These are phyloP conservation scores for Glossophaga mutica DNA, from an alignment of 2,797 vertebrate genomes.

Conservation along the genomic window DNA sequence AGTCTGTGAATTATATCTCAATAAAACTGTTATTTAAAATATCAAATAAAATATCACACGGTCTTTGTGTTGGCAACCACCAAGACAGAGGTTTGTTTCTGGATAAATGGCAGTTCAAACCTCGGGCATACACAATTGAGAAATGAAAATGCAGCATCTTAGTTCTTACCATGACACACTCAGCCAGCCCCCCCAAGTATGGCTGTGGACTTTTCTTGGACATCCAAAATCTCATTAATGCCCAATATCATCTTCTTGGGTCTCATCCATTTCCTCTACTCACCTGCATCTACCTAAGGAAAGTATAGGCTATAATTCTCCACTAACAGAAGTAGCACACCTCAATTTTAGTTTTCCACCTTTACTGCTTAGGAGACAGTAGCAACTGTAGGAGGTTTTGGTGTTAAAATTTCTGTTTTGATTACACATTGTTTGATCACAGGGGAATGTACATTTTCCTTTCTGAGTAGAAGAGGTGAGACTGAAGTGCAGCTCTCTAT, in stretches of 20 bases:
- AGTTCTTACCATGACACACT: background rate
- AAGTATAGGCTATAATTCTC: background rate
- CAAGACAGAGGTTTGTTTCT: background rate
- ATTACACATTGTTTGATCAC: background rate
- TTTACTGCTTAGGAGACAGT: background rate
- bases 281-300: background rate
- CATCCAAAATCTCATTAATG: background rate
- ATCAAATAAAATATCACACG: background rate
- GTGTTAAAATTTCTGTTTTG: background rate
- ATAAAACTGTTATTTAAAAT: background rate
- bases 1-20: background rate
- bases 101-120: background rate
- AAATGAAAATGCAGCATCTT: background rate
- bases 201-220: background rate
- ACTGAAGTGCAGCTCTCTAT: background rate
- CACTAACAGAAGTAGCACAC: background rate
- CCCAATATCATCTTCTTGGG: accelerated
- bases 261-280: background rate
- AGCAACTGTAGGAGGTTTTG: background rate
- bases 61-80: background rate
- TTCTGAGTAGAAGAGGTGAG: background rate
- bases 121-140: background rate
- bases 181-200: accelerated
- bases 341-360: background rate
- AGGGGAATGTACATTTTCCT: background rate